These are phyloP conservation scores for Eupithecia subfuscata DNA, from an alignment of 2,888 invertebrate genomes.

Conservation along the genomic window DNA sequence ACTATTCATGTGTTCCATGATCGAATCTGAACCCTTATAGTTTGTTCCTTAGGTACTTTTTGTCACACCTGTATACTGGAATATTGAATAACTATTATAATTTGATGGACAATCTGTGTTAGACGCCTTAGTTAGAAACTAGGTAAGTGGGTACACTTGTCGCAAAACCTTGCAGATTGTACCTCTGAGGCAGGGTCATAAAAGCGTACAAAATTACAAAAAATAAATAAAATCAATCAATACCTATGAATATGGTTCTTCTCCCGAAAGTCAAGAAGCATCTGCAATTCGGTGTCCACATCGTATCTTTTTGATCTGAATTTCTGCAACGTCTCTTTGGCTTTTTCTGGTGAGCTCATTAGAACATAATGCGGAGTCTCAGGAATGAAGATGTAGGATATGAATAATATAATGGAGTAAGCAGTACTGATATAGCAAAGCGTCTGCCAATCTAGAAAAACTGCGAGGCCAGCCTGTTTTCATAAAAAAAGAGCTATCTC, in stretches of 20 bases:
- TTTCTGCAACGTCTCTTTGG: not conserved
- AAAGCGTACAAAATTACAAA: too few relatives aligned
- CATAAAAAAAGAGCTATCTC: not conserved
- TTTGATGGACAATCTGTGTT: too few relatives aligned
- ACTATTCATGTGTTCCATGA: too few relatives aligned
- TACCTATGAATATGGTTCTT: slow-evolving; percentile 6
- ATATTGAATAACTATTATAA: too few relatives aligned
- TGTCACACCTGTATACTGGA: too few relatives aligned
- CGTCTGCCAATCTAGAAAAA: not conserved
- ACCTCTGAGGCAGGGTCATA: too few relatives aligned
- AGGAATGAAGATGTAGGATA: not conserved
- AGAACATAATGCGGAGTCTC: not conserved
- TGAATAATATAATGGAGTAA: not conserved
- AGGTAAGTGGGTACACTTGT: too few relatives aligned
- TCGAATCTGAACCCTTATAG: too few relatives aligned
- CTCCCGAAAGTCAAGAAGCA: not conserved
- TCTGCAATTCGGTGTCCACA: not conserved
- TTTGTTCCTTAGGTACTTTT: too few relatives aligned
- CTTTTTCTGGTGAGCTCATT: not conserved
- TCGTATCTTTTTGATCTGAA: not conserved
- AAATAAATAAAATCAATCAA: too few relatives aligned
- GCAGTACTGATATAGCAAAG: not conserved
- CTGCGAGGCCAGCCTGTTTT: not conserved
- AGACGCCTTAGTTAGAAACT: too few relatives aligned
- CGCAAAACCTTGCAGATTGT: too few relatives aligned